These are phyloP conservation scores for Pelvicachromis taeniatus DNA, from an alignment of 2,113 vertebrate species.

Conservation along the genomic window DNA sequence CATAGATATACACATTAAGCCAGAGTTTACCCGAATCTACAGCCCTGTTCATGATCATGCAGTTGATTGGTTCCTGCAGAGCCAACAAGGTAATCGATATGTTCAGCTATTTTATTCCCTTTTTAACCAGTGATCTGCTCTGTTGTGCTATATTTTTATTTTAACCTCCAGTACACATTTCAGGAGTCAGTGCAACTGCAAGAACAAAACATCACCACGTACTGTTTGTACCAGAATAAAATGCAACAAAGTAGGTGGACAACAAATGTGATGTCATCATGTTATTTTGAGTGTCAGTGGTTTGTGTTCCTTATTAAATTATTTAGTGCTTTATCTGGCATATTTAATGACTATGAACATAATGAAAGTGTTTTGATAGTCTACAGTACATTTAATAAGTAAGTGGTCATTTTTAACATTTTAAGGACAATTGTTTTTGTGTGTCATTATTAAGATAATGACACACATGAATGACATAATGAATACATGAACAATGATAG, in stretches of 20 bases:
- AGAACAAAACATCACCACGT: background rate
- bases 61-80: constrained; percentile 48
- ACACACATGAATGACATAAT: background rate
- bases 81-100: constrained; percentile 60
- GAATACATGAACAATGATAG: background rate
- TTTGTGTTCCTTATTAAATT: background rate
- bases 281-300: background rate
- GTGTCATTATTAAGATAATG: background rate
- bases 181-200: background rate
- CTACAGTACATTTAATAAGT: background rate
- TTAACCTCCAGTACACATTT: background rate
- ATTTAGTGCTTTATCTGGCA: background rate
- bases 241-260: background rate
- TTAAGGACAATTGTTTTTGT: background rate
- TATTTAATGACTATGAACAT: background rate
- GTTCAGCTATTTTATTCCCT: constrained; percentile 29
- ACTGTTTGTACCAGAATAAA: background rate
- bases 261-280: background rate
- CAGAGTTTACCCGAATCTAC: background rate
- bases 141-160: constrained; percentile 1
- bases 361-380: background rate
- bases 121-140: constrained; percentile 24
- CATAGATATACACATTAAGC: background rate
- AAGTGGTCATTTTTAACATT: background rate
- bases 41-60: constrained; percentile 24